Base-by-base conservation (phyloP, 2,797 vertebrate species). In the Myotis planiceps region DNA sequence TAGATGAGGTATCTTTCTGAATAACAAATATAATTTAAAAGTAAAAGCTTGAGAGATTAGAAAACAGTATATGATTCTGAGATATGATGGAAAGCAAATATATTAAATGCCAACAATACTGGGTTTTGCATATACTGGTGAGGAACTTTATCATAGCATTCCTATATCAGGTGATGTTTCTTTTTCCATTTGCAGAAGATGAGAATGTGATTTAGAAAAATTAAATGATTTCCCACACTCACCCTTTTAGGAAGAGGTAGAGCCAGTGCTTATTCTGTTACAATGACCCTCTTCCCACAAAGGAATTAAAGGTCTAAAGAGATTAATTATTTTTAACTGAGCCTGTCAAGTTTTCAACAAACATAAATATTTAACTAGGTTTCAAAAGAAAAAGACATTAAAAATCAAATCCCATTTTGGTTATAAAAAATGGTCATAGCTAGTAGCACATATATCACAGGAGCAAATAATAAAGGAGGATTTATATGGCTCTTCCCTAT, bases 261-360 rank as follows among this genome's bases (percentile, higher is more conserved):
- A 86, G 45, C 45, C 74, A 39, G 72, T 45, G 60, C 10, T 71
- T 94, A 58, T 25, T 39, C 27, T 85, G 7, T n/a, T 76, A 51
- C 12, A 83, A 1, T 87, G 85, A 90, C 21, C 21, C 13, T 87
- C 4, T 45, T 6, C 47, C 93, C 68, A 60, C 55, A 92, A 82
- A 94, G 51, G 69, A 60, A 93, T 95, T 78, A 42, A 76, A 90
- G 14, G 19, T 60, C 58, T 88, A 94, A 76, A 85, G 63, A 88
- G 86, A 88, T 55, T 66, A 90, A 92, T 97, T 74, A 95, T 92
- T 92, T 94, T 95, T 92, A 82, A 96, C n/a, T 12, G 92, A 83
- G 29, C 9, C 21, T 94, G 10, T 60, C 23, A 49, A 10, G 65
- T 92, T 97, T 94, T 93, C 53, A 78, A 27, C 66, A 82, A 84